A percentile compares a stretch with the other conserved stretches of the same genome.
These are phyloP conservation scores for Eulemur coronatus DNA, from an alignment of 2,797 vertebrate species.

Conservation along the genomic window DNA sequence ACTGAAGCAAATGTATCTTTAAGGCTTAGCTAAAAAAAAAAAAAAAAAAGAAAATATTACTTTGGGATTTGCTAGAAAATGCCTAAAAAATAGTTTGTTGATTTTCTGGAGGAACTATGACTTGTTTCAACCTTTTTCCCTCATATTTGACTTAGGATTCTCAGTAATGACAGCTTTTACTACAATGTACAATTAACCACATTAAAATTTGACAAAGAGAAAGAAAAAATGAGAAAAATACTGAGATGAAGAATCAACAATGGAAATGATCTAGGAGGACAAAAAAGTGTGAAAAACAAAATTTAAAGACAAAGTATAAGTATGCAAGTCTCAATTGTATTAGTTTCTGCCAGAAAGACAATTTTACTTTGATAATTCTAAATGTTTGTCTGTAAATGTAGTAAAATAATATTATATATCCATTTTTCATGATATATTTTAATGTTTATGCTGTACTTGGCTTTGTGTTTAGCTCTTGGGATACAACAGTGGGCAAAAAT, in stretches of 20 bases:
- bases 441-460: background rate
- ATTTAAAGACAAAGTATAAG: background rate
- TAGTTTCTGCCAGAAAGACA: background rate
- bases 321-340: background rate
- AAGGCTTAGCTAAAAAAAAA: background rate
- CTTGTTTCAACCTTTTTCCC: background rate
- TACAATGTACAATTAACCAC: background rate
- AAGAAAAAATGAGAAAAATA: background rate
- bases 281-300: background rate
- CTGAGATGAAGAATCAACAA: background rate
- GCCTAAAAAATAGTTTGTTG: background rate
- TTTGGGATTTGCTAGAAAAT: background rate
- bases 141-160: background rate
- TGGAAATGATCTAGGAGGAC: background rate
- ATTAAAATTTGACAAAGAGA: background rate
- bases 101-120: background rate
- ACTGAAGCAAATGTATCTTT: background rate
- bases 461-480: background rate
- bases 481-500: background rate
- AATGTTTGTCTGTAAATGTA: background rate
- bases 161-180: background rate
- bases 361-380: background rate
- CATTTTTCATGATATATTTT: background rate
- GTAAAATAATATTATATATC: background rate
- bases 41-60: background rate